Conservation (phyloP, 2,113 vertebrate genomes). For the Garra rufa region DNA sequence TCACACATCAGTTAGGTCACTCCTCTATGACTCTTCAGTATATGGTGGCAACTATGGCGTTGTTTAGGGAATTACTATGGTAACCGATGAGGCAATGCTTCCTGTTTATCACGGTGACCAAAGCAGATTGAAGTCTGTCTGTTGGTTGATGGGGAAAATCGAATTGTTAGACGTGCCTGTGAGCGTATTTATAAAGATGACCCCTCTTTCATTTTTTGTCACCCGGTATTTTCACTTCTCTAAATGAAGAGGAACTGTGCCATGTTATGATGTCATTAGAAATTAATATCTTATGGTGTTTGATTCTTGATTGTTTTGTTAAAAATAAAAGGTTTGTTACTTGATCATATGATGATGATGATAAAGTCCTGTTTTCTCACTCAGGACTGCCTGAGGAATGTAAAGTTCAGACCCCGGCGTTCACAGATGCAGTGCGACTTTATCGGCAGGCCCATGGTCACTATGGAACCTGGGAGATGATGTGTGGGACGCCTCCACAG, state of each 20-base stretch:
- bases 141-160: neutral
- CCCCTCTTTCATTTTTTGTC: neutral
- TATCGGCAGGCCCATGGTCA: constrained; percentile 87
- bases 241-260: constrained; percentile 3
- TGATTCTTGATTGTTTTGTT: neutral
- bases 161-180: neutral
- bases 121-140: constrained; percentile 14
- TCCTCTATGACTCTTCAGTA: neutral
- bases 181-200: neutral
- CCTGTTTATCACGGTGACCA: constrained; percentile 4
- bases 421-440: constrained; percentile 89
- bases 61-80: constrained; percentile 28
- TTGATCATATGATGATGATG: neutral
- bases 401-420: constrained; percentile 88
- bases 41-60: neutral
- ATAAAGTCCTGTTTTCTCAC: neutral
- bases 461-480: constrained; percentile 97
- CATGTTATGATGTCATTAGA: neutral
- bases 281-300: neutral
- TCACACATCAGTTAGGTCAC: neutral
- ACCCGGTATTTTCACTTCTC: neutral
- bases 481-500: constrained; percentile 88
- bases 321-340: neutral
- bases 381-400: constrained; percentile 89
- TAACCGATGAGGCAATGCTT: neutral